Percentiles rank a stretch among this genome's conserved stretches.
These are phyloP conservation scores for Galleria mellonella DNA, from an alignment of 1,140 invertebrate species.

Conservation along the genomic window DNA sequence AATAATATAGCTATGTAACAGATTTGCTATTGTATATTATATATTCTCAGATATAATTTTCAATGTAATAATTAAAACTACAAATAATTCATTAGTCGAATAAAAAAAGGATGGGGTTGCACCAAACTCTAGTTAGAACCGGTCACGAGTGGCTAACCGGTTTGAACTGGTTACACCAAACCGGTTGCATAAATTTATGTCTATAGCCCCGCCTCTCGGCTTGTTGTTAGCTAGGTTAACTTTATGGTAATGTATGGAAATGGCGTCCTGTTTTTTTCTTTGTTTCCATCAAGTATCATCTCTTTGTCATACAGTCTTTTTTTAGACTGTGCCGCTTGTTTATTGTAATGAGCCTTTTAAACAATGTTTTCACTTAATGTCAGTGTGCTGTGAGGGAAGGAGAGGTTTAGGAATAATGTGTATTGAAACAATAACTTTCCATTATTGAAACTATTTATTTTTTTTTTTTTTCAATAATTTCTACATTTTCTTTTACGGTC, in stretches of 20 bases:
- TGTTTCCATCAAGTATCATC: slow-evolving; percentile 17
- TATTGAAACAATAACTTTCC: slow-evolving; percentile 45
- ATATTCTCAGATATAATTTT: too few species aligned
- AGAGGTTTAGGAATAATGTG: background rate
- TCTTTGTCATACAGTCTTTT: slow-evolving; percentile 8
- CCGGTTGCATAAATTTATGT: slow-evolving; percentile 23
- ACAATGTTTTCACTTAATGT: background rate
- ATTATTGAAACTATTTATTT: slow-evolving; percentile 72
- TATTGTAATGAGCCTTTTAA: background rate
- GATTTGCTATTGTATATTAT: too few species aligned
- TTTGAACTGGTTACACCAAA: slow-evolving; percentile 20
- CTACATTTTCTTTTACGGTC: slow-evolving; percentile 66
- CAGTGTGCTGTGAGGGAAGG: background rate
- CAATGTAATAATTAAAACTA: too few species aligned
- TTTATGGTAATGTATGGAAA: slow-evolving; percentile 34
- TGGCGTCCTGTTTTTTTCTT: slow-evolving; percentile 17
- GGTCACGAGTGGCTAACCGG: slow-evolving; percentile 15
- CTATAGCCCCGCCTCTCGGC: slow-evolving; percentile 25
- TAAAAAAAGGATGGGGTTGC: slow-evolving; percentile 27
- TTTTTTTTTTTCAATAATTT: slow-evolving; percentile 59
- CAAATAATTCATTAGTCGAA: slow-evolving; percentile 14
- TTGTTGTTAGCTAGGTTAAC: slow-evolving; percentile 30
- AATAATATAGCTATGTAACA: too few species aligned
- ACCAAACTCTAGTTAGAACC: slow-evolving; percentile 25
- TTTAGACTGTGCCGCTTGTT: background rate